These are phyloP conservation scores for Menidia beryllina DNA, from an alignment of 2,113 vertebrate species.

Conservation along the genomic window DNA sequence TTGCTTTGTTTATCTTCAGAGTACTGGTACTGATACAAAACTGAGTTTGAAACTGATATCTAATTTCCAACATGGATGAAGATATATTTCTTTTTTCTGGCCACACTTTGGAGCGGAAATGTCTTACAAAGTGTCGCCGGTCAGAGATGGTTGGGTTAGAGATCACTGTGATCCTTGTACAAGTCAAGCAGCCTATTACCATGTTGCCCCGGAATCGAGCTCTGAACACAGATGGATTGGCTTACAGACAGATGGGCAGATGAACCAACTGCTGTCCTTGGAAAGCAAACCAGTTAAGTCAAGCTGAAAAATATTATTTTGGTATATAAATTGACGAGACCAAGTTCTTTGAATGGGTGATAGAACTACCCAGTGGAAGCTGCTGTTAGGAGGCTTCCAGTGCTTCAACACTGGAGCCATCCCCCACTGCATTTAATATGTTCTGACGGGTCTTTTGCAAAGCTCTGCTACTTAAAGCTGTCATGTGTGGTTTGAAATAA, in stretches of 20 bases:
- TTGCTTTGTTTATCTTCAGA: background rate
- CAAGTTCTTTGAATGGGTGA: background rate
- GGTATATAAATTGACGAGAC: background rate
- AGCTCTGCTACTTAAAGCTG: background rate
- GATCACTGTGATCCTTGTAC: background rate
- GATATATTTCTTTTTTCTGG: background rate
- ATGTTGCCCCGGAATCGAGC: background rate
- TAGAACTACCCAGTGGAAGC: background rate
- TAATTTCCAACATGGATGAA: too few relatives aligned
- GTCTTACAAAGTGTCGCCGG: background rate
- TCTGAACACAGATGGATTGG: background rate
- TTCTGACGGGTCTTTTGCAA: slow-evolving; percentile 17
- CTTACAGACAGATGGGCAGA: slow-evolving; percentile 16
- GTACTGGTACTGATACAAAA: too few relatives aligned
- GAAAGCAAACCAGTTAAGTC: background rate
- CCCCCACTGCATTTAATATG: slow-evolving; percentile 5
- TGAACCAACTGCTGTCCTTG: background rate
- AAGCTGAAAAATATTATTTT: background rate
- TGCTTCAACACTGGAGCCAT: background rate
- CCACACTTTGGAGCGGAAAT: background rate
- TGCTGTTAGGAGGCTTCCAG: background rate
- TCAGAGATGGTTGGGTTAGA: background rate
- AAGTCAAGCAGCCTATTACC: background rate
- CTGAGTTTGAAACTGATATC: background rate
- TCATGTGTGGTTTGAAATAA: too few relatives aligned